Percentiles rank a stretch among this genome's conserved stretches.
Evolutionary conservation across 2,797 vertebrate species (phyloP).

Genomic region (Trachurus trachurus): DNA sequence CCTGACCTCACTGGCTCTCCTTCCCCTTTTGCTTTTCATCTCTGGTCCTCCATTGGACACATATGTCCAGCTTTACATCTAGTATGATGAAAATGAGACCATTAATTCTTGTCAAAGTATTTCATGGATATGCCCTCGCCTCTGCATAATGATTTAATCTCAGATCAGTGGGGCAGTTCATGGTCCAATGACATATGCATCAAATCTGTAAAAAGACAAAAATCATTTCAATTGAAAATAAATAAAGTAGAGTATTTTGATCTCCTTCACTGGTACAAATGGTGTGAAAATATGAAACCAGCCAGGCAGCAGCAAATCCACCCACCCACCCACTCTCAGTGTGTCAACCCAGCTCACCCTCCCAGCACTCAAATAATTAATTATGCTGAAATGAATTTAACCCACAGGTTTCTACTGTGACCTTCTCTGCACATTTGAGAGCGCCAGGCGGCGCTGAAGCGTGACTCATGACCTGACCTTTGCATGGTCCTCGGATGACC

Average conservation of each 20-base stretch:
- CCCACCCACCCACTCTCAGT: slow-evolving; percentile 20
- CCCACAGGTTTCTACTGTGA: slow-evolving; percentile 70
- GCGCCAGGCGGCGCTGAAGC: slow-evolving; percentile 68
- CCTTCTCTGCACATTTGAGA: slow-evolving; percentile 62
- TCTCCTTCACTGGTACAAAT: slow-evolving; percentile 36
- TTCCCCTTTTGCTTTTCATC: slow-evolving; percentile 53
- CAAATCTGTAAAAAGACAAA: neutral
- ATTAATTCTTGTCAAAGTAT: slow-evolving; percentile 61
- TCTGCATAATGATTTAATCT: slow-evolving; percentile 24
- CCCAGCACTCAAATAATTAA: slow-evolving; percentile 80
- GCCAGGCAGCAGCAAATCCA: slow-evolving; percentile 18
- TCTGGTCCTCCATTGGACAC: slow-evolving; percentile 39
- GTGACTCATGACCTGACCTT: slow-evolving; percentile 90
- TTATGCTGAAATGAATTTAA: slow-evolving; percentile 82
- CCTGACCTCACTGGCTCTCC: slow-evolving; percentile 66
- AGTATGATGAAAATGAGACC: slow-evolving; percentile 46
- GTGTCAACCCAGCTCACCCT: slow-evolving; percentile 67
- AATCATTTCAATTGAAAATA: slow-evolving; percentile 1
- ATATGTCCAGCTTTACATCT: slow-evolving; percentile 50
- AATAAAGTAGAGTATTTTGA: slow-evolving; percentile 16
- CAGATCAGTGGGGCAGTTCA: slow-evolving; percentile 9
- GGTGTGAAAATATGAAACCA: slow-evolving; percentile 42
- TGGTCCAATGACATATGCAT: neutral
- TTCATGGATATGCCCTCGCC: slow-evolving; percentile 15
- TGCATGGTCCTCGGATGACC: slow-evolving; percentile 94